Percentiles rank a stretch among this genome's conserved stretches.
These are phyloP conservation scores for Spodoptera exigua DNA, from an alignment of 2,888 invertebrate species.

Conservation along the genomic window DNA sequence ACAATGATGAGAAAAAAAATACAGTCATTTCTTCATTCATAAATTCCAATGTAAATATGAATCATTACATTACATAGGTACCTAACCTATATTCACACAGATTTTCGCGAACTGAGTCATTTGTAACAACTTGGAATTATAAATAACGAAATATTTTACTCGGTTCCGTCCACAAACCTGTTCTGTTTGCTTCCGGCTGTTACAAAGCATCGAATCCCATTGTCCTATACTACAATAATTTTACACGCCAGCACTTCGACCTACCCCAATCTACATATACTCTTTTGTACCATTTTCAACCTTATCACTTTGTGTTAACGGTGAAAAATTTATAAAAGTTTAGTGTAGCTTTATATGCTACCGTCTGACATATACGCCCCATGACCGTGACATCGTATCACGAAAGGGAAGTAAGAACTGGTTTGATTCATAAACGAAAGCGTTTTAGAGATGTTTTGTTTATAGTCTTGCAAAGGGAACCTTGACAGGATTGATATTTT, in stretches of 20 bases:
- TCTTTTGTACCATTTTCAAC: too few species aligned
- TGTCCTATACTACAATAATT: constrained; percentile 17
- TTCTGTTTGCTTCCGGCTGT: constrained; percentile 35
- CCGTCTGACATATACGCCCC: constrained; percentile 24
- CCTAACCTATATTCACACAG: too few species aligned
- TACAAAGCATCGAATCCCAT: constrained; percentile 25
- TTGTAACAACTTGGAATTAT: constrained; percentile 4
- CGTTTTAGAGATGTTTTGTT: constrained; percentile 5
- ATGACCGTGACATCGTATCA: constrained; percentile 59
- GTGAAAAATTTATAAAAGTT: too few species aligned
- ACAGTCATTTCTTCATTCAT: too few species aligned
- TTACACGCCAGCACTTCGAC: not conserved
- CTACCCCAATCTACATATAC: too few species aligned
- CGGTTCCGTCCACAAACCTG: constrained; percentile 43
- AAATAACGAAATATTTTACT: constrained; percentile 23
- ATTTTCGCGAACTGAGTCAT: constrained; percentile 30
- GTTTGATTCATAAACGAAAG: constrained; percentile 22
- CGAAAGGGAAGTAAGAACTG: constrained; percentile 30
- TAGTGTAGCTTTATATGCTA: too few species aligned
- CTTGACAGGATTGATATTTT: too few species aligned
- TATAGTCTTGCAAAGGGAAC: too few species aligned
- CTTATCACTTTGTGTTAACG: too few species aligned
- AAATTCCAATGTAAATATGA: not conserved
- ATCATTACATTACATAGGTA: constrained; percentile 6
- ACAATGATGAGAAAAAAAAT: too few species aligned